Base-by-base conservation (phyloP, 2,797 vertebrate genomes). In the Acanthornis magna region DNA sequence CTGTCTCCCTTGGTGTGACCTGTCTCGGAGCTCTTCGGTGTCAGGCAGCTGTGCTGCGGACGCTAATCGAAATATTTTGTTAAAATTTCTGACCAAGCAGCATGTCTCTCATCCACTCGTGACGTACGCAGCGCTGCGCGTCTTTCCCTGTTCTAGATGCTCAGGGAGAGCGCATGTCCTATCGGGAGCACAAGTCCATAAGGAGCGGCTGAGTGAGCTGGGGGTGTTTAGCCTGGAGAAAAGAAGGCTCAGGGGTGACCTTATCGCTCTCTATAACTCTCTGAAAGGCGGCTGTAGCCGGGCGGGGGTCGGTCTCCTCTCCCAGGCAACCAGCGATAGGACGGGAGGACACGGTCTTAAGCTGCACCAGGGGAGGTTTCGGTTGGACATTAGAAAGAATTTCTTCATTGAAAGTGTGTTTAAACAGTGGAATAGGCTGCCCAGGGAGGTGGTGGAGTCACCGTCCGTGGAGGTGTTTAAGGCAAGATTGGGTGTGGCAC, bases 81-180 rank as follows among this genome's bases (percentile, higher is more conserved):
- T 20, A 16, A 16, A 5, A 19, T 84, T 78, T 43, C 32, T 81
- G 54, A 16, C 51, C 61, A 5, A 47, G 70, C 25, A n/a, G 70
- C 36, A 2, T 7, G 30, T 26, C 40, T 48, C 13, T 32, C 8
- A 5, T 20, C n/a, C 27, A 3, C 7, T 79, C 57, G 22, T 40
- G 47, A 30, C 5, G 3, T 10, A 3, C 0, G 16, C 34, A n/a
- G n/a, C 19, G 7, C 22, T n/a, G 25, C 13, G 0, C 25, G 19
- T n/a, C 19, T 25, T 71, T 29, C 36, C 19, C 17, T 29, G 29
- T 8, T 50, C 5, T 7, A 11, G 36, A 19, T 43, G 25, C 30
- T 65, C 5, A 51, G 45, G 57, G 65, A 50, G n/a, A 53, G 30
- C 29, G 15, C 63, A 8, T 38, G 57, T 76, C 50, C 23, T 55